phyloP scores from a whole-genome alignment of 2,113 vertebrate species.

The Perognathus longimembris region DNA sequence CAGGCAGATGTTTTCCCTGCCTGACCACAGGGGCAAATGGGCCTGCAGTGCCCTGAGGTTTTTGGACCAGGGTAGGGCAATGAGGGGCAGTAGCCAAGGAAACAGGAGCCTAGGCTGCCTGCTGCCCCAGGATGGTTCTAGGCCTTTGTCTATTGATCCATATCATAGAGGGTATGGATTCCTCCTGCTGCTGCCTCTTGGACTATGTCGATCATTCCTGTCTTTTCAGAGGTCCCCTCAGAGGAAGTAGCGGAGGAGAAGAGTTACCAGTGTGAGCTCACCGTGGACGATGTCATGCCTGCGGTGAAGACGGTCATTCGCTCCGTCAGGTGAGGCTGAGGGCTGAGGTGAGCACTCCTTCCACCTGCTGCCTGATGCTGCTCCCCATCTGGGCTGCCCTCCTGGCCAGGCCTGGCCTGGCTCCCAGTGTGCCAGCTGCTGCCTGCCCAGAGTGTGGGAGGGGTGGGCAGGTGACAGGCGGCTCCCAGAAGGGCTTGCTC shows the following conservation, averaged over 20 bases:
- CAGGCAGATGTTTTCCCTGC: background rate
- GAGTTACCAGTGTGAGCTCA: slow-evolving; percentile 92
- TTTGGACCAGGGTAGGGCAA: background rate
- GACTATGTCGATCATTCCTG: background rate
- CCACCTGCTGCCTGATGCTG: background rate
- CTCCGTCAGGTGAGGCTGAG: slow-evolving; percentile 91
- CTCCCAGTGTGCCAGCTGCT: slow-evolving; percentile 54
- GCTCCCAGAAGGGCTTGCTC: background rate
- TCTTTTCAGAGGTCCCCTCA: slow-evolving; percentile 87
- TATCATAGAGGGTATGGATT: background rate
- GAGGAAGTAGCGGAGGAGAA: slow-evolving; percentile 95
- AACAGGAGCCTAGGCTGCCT: background rate
- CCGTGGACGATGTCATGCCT: slow-evolving; percentile 95
- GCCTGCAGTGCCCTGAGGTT: background rate
- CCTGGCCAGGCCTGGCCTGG: slow-evolving; percentile 54
- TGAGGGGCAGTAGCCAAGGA: background rate
- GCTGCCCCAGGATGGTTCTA: background rate
- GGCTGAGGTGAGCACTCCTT: background rate
- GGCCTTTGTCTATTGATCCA: background rate
- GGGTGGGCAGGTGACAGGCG: slow-evolving; percentile 17
- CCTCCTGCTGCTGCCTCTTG: background rate
- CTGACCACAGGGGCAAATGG: background rate
- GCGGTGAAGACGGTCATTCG: slow-evolving; percentile 95
- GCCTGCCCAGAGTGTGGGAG: slow-evolving; percentile 20
- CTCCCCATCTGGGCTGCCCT: slow-evolving; percentile 39